Conservation (phyloP, 2,888 invertebrate species). For the Heliconius sara region DNA sequence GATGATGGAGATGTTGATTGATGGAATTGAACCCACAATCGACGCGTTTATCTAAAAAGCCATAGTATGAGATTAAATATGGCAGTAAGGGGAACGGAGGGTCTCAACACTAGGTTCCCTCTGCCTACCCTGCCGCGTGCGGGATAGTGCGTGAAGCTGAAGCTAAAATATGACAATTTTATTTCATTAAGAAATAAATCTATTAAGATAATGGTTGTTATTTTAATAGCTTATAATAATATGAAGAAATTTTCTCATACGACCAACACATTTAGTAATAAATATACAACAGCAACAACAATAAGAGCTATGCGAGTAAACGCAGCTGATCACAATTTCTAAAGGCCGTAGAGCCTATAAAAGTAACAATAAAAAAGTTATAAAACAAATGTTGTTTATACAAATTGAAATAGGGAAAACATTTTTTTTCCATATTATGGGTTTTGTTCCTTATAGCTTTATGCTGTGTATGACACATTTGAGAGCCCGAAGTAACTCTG, state of each 20-base stretch:
- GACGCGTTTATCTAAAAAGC: no score
- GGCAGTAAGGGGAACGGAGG: no score
- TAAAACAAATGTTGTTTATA: slow-evolving; percentile 29
- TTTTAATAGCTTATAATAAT: neutral
- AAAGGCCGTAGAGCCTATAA: slow-evolving; percentile 25
- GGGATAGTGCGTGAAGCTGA: no score
- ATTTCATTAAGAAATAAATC: neutral
- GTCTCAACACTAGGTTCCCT: no score
- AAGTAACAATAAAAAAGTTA: slow-evolving; percentile 34
- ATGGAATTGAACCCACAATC: no score
- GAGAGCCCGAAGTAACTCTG: no score
- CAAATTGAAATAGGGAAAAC: slow-evolving; percentile 24
- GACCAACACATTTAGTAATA: slow-evolving; percentile 10
- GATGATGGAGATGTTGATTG: no score
- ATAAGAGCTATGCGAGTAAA: slow-evolving; percentile 13
- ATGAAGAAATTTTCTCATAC: neutral
- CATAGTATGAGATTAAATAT: no score
- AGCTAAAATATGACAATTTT: neutral
- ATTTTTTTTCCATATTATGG: slow-evolving; percentile 13
- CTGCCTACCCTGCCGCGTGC: no score
- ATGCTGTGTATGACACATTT: no score
- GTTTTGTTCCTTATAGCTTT: neutral
- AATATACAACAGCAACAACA: slow-evolving; percentile 22
- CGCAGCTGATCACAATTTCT: slow-evolving; percentile 36
- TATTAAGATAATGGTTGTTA: neutral